phyloP scores from a whole-genome alignment of 2,888 invertebrate genomes.

The Enchytraeus crypticus region DNA sequence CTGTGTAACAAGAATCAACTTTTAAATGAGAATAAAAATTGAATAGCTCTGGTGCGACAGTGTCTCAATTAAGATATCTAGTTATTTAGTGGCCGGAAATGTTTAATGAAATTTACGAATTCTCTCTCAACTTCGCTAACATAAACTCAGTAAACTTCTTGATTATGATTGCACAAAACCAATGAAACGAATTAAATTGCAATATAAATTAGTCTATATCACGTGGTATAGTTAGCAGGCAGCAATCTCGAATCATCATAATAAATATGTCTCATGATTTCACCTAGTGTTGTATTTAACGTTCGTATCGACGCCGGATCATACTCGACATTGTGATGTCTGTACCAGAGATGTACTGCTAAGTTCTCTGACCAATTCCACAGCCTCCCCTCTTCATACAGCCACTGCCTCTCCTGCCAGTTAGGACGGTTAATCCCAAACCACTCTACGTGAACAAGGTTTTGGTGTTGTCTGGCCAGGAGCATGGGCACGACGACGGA shows the following conservation, averaged over 20 bases:
- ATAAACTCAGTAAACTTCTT: no score
- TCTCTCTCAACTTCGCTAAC: no score
- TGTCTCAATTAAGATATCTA: no score
- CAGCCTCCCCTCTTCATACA: conserved; percentile 18
- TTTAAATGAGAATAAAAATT: no score
- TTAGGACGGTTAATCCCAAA: conserved; percentile 23
- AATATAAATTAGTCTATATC: no score
- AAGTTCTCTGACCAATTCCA: conserved; percentile 27
- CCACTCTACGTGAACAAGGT: conserved; percentile 25
- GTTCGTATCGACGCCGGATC: conserved; percentile 15
- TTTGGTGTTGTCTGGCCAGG: conserved; percentile 17
- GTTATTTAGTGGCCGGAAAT: no score
- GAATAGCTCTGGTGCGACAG: no score
- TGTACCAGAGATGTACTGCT: conserved; percentile 25
- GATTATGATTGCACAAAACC: no score
- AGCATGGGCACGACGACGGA: conserved; percentile 21
- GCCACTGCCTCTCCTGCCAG: conserved; percentile 23
- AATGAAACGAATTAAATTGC: no score
- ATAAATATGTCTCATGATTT: conserved; percentile 24
- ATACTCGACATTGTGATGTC: conserved; percentile 18
- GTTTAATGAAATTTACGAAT: no score
- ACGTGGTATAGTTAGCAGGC: no score
- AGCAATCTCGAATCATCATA: conserved; percentile 12
- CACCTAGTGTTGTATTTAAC: conserved; percentile 26
- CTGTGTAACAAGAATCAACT: no score